Base-by-base conservation (phyloP, 2,113 vertebrate genomes). In the Sceloporus undulatus region DNA sequence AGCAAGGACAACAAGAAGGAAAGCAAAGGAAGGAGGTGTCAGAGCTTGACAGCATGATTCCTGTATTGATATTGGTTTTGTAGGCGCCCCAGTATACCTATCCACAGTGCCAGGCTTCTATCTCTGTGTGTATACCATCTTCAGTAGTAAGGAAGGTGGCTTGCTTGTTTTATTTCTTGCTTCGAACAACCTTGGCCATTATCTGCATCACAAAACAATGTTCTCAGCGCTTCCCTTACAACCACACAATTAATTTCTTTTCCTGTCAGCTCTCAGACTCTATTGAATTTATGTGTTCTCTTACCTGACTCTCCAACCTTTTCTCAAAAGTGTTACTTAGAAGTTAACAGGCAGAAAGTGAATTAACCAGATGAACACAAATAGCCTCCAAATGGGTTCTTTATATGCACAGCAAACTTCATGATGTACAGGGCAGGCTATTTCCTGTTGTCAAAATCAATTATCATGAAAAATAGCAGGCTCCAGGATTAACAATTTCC, bases 311-410 rank as follows among this genome's bases (percentile, higher is more conserved):
- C 87, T 82, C 86, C 84, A 62, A 66, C 42, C 89, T 68, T 89
- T 87, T 91, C 90, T 74, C 71, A 27, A 89, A 92, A 92, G 76
- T 0, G 79, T 80, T 92, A 87, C 86, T 89, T 90, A 29, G 74
- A 93, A 85, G 85, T 87, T 93, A 88, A 88, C 82, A 82, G 81
- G 88, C 87, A 80, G 88, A 91, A 90, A 85, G 11, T 84, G n/a
- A 89, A 91, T 89, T 90, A 92, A 92, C 56, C 77, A 92, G 91
- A 84, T 3, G 88, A 91, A 89, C 84, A 84, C 48, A 90, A 81
- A 87, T 79, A 68, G 80, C n/a, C 81, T 92, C 85, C 88, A 92
- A 90, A 89, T 29, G 21, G 56, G n/a, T 84, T 87, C 78, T 85
- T 82, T 85, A 75, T 82, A 34, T 82, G 87, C 85, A 62, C 73